A percentile compares a stretch with the other conserved stretches of the same genome.
phyloP scores from a whole-genome alignment of 1,140 invertebrate genomes.

The Lepidotrigona ventralis region DNA sequence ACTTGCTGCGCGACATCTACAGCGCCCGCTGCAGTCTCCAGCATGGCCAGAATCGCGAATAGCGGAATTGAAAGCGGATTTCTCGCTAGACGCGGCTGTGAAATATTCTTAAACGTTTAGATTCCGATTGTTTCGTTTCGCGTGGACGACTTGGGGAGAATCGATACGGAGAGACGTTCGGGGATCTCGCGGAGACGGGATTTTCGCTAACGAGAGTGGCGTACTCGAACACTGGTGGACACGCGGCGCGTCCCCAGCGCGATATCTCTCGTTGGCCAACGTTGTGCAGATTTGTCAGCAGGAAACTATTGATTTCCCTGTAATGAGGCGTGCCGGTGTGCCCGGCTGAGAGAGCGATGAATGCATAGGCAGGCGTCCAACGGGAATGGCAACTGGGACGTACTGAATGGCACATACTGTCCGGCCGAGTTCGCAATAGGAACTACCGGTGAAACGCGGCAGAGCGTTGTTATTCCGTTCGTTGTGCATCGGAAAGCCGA shows the following conservation, averaged over 20 bases:
- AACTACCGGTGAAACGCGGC: conserved; percentile 24
- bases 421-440: conserved; percentile 5
- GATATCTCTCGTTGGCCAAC: conserved; percentile 25
- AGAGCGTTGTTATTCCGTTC: conserved; percentile 22
- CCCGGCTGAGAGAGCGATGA: conserved; percentile 28
- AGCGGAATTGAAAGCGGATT: no score
- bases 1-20: no score
- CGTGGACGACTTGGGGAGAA: no score
- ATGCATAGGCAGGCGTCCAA: conserved; percentile 18
- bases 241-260: not conserved
- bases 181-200: no score
- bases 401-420: conserved; percentile 28
- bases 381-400: conserved; percentile 45
- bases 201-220: no score
- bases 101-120: no score
- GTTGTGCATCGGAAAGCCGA: conserved; percentile 12
- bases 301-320: conserved; percentile 69
- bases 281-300: conserved; percentile 67
- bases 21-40: no score
- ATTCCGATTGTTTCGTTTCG: no score
- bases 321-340: conserved; percentile 68
- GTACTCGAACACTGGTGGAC: not conserved
- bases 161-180: no score
- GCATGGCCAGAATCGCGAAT: no score
- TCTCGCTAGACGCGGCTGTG: no score